These are phyloP conservation scores for Platycnemis pennipes DNA, from an alignment of 2,888 invertebrate species.

Conservation along the genomic window DNA sequence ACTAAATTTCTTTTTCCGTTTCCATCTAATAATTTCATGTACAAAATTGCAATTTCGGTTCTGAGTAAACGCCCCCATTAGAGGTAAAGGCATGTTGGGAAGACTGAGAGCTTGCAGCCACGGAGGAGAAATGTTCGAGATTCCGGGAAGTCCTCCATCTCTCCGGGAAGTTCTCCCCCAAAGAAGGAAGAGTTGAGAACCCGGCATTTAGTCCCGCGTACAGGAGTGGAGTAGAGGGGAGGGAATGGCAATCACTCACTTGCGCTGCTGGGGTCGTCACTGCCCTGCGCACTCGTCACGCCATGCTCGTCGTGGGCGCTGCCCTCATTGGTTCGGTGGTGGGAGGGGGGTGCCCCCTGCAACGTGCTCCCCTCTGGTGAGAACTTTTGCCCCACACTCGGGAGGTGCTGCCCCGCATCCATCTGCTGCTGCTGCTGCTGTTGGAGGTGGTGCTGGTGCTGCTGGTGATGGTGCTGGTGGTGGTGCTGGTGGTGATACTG, in stretches of 20 bases:
- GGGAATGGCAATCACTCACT: slow-evolving; percentile 5
- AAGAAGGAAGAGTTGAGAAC: too few species aligned
- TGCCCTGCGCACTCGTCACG: not conserved
- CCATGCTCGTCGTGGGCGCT: not conserved
- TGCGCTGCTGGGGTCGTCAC: not conserved
- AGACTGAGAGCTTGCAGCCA: too few species aligned
- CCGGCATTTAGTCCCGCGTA: too few species aligned
- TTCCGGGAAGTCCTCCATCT: too few species aligned
- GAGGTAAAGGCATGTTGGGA: too few species aligned
- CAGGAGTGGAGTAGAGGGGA: not conserved
- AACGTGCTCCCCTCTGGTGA: not conserved
- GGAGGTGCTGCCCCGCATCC: slow-evolving; percentile 70
- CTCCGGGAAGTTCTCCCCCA: too few species aligned
- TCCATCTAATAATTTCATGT: too few species aligned
- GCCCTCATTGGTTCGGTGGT: not conserved
- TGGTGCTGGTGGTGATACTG: slow-evolving; percentile 68
- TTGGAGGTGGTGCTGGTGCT: slow-evolving; percentile 70
- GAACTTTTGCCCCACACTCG: not conserved
- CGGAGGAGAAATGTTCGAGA: too few species aligned
- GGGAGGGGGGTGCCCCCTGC: not conserved
- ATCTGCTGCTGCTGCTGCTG: slow-evolving; percentile 69
- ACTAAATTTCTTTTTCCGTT: too few species aligned
- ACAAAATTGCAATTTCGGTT: too few species aligned
- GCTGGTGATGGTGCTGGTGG: slow-evolving; percentile 73
- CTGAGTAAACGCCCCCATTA: too few species aligned